These are phyloP conservation scores for Triplophysa bombifrons DNA, from an alignment of 2,797 vertebrate genomes.

Conservation along the genomic window DNA sequence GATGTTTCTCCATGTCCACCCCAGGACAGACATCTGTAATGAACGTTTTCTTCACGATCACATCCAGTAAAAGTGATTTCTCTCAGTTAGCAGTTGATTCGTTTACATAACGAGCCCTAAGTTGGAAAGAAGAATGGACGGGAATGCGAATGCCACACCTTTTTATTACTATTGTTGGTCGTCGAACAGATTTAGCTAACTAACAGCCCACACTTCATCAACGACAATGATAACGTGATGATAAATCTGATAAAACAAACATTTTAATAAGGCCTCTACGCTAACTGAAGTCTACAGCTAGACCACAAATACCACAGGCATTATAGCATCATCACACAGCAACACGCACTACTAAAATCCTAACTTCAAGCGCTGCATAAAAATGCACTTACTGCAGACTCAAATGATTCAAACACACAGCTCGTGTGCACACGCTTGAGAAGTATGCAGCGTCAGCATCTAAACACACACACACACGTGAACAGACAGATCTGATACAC, in stretches of 20 bases:
- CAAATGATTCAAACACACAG: constrained; percentile 14
- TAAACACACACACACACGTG: constrained; percentile 29
- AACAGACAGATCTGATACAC: constrained; percentile 5
- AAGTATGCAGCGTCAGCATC: constrained; percentile 32
- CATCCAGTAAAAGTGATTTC: constrained; percentile 1
- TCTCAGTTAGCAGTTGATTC: constrained; percentile 6
- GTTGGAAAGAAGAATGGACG: background rate
- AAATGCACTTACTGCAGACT: constrained; percentile 20
- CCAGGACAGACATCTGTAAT: constrained; percentile 10
- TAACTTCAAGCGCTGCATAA: background rate
- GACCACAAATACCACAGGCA: background rate
- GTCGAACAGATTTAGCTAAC: background rate
- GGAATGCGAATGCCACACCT: background rate
- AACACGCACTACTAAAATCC: background rate
- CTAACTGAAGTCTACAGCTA: background rate
- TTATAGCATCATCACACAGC: background rate
- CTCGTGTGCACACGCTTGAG: background rate
- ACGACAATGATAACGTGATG: too few species aligned
- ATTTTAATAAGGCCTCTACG: background rate
- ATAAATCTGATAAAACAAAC: too few species aligned
- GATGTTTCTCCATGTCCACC: background rate
- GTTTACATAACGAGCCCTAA: background rate
- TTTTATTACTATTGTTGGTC: background rate
- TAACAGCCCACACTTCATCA: too few species aligned
- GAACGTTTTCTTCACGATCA: constrained; percentile 1